Evolutionary conservation across 53 echinoderm and acorn worm genomes (phyloP).

Genomic region (Echinarachnius parma): DNA sequence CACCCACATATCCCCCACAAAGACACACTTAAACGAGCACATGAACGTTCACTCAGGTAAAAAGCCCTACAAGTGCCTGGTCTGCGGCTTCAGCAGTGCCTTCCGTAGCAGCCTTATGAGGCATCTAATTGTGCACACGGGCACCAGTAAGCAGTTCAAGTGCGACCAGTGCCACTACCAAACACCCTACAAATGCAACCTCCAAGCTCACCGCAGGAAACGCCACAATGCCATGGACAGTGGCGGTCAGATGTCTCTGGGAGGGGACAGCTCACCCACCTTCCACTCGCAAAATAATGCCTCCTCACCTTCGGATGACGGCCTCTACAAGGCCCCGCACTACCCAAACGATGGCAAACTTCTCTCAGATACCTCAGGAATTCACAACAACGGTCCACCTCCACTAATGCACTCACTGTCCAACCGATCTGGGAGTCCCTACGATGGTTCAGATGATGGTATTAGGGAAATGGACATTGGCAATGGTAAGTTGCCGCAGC

Average conservation of each 20-base stretch:
- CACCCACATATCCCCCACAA: slow-evolving; percentile 90
- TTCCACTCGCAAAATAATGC: slow-evolving; percentile 60
- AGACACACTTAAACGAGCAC: slow-evolving; percentile 95
- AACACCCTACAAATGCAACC: slow-evolving; percentile 98
- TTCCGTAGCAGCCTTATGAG: slow-evolving; percentile 99
- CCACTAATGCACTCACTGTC: slow-evolving; percentile 9
- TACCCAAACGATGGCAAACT: slow-evolving; percentile 52
- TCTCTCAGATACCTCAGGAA: slow-evolving; percentile 46
- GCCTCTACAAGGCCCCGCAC: slow-evolving; percentile 43
- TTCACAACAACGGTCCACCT: slow-evolving; percentile 25
- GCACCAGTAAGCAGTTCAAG: slow-evolving; percentile 96
- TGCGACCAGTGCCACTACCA: slow-evolving; percentile 98
- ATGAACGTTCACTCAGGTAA: slow-evolving; percentile 98
- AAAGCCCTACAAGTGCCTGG: slow-evolving; percentile 99
- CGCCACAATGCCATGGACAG: slow-evolving; percentile 66
- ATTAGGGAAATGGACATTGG: slow-evolving; percentile 14
- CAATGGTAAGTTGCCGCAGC: slow-evolving; percentile 25
- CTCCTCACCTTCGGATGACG: slow-evolving; percentile 33
- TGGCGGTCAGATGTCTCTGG: slow-evolving; percentile 11
- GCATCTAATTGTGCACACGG: slow-evolving; percentile 95
- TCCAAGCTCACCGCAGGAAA: slow-evolving; percentile 88
- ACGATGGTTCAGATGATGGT: slow-evolving; percentile 22
- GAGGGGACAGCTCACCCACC: slow-evolving; percentile 45
- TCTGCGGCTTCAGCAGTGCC: slow-evolving; percentile 99
- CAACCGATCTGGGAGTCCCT: slow-evolving; percentile 3